Evolutionary conservation across 2,797 vertebrate species (phyloP).

Genomic region (Pteronotus mesoamericanus): DNA sequence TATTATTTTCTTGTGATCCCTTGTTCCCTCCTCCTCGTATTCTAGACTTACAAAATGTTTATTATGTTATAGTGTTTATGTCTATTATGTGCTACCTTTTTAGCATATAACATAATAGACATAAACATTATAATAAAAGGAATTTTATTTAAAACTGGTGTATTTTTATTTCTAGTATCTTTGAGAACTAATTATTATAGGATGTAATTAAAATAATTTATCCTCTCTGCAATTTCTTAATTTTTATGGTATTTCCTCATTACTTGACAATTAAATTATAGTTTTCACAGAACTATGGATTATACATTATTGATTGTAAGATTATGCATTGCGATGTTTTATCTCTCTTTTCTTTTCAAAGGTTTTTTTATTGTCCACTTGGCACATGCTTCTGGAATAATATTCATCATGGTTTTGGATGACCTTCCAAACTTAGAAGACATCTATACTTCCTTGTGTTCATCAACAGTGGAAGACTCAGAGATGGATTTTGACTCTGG

Average conservation of each 20-base stretch:
- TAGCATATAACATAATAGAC: background rate
- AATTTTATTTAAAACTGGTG: background rate
- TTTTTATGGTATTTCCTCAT: background rate
- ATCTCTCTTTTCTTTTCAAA: slow-evolving; percentile 63
- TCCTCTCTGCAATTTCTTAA: background rate
- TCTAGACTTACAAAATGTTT: background rate
- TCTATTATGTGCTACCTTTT: no score
- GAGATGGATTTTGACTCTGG: slow-evolving; percentile 92
- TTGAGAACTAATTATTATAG: slow-evolving; percentile 20
- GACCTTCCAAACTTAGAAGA: slow-evolving; percentile 78
- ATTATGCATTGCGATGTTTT: slow-evolving; percentile 13
- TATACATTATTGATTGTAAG: slow-evolving; percentile 33
- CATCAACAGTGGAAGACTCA: slow-evolving; percentile 82
- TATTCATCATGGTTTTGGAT: slow-evolving; percentile 82
- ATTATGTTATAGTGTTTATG: no score
- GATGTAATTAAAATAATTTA: slow-evolving; percentile 33
- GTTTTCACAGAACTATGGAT: background rate
- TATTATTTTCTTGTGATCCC: slow-evolving; percentile 4
- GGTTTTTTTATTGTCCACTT: slow-evolving; percentile 73
- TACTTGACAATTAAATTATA: slow-evolving; percentile 21
- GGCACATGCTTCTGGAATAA: slow-evolving; percentile 71
- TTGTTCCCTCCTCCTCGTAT: background rate
- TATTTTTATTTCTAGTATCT: slow-evolving; percentile 4
- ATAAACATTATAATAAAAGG: background rate
- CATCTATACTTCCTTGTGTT: slow-evolving; percentile 82